These are phyloP conservation scores for Drosophila fungiperda DNA, from an alignment of 2,888 invertebrate genomes.

Conservation along the genomic window DNA sequence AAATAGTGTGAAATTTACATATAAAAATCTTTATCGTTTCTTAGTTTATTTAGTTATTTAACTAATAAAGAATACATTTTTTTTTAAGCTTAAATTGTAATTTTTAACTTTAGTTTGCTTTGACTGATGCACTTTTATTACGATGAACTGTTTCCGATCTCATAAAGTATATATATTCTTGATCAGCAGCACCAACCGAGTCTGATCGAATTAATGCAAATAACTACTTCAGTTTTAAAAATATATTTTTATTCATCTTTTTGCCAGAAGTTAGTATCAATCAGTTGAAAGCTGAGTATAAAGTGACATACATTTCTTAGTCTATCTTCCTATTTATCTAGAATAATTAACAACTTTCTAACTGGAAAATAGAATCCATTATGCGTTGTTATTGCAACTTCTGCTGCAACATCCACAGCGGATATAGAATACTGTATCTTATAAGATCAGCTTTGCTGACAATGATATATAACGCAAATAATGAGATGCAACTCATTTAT, in stretches of 20 bases:
- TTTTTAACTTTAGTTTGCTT: background rate
- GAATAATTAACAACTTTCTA: background rate
- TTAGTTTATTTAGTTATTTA: background rate
- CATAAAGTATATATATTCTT: background rate
- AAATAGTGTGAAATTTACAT: background rate
- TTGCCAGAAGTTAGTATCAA: background rate
- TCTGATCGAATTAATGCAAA: background rate
- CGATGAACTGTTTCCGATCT: background rate
- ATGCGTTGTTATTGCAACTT: background rate
- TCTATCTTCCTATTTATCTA: background rate
- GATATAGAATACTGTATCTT: background rate
- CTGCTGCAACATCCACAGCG: background rate
- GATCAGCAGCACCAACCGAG: background rate
- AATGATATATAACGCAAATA: background rate
- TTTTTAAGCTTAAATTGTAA: background rate
- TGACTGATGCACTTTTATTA: background rate
- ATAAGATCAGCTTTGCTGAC: background rate
- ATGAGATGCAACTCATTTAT: background rate
- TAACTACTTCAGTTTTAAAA: background rate
- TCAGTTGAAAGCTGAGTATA: background rate
- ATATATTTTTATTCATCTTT: too few relatives aligned
- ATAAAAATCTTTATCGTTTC: background rate
- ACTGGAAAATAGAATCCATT: background rate
- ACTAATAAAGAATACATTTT: too few relatives aligned
- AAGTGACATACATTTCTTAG: background rate